These are phyloP conservation scores for Recurvirostra avosetta DNA, from an alignment of 2,113 vertebrate species.

Conservation along the genomic window DNA sequence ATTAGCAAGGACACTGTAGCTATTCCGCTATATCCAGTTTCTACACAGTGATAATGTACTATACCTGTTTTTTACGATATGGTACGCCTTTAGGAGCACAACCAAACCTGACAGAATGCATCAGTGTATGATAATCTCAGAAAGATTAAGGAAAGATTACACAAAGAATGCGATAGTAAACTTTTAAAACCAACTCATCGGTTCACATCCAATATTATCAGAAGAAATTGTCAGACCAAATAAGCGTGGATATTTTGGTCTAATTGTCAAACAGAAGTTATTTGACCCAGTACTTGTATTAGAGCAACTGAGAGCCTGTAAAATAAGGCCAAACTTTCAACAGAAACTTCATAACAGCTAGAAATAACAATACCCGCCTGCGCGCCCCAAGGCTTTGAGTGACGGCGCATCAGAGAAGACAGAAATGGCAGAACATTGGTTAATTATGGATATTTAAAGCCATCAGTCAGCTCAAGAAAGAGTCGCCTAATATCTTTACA, in stretches of 20 bases:
- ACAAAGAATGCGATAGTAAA: rapidly evolving
- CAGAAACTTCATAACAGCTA: neutral
- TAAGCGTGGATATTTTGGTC: neutral
- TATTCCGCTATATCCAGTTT: neutral
- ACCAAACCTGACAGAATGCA: neutral
- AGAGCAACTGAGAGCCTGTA: neutral
- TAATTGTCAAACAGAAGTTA: neutral
- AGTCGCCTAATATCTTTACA: neutral
- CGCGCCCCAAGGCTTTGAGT: neutral
- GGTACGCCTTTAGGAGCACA: neutral
- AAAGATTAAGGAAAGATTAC: neutral
- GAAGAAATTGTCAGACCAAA: neutral
- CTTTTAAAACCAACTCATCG: neutral
- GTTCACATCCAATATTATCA: neutral
- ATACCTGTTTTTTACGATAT: rapidly evolving
- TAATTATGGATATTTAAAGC: neutral
- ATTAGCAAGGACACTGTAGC: neutral
- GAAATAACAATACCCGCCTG: rapidly evolving
- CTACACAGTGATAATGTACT: neutral
- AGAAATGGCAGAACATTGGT: neutral
- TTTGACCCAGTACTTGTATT: neutral
- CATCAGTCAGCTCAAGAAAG: neutral
- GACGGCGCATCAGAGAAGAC: neutral
- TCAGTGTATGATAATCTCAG: rapidly evolving
- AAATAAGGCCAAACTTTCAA: neutral